Base-by-base conservation (phyloP, 2,888 invertebrate species). In the Formica aserva region DNA sequence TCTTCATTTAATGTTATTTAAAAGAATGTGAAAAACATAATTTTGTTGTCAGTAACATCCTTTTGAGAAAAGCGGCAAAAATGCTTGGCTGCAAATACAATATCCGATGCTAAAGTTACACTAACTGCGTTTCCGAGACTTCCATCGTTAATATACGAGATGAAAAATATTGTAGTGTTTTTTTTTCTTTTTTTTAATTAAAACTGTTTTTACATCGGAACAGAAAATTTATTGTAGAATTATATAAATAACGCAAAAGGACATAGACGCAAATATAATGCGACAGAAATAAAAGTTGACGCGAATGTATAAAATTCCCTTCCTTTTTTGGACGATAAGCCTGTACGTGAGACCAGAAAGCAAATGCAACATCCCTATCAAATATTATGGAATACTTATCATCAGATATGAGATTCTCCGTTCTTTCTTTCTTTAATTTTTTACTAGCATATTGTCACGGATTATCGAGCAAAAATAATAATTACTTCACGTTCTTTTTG, bases 401-500 rank as follows among this genome's bases (percentile, higher is more conserved):
- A 77, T 87, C 85, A 86, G 82, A 88, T 86, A 86, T 82, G 80
- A 86, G 80, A 85, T 82, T 82, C 71, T 71, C 76, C 52, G 60
- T 62, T 57, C n/a, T 66, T 41, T 41, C 75, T 74, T 63, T 77
- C 83, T 84, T 62, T 72, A 62, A 18, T 71, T 82, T 62, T 41
- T 65, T 22, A 38, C 63, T 87, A 86, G 86, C 87, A 63, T 69
- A 69, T 82, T 35, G 85, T 91, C 85, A 91, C 90, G 89, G 91
- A 72, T 88, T 82, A 88, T 22, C 89, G 90, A 91, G 88, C 91
- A 6, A 88, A 91, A 92, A 92, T 91, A 92, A 92, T 92, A 92
- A 93, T 93, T 91, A 92, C 78, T 85, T 85, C 71, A 62, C 82
- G 87, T 88, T 90, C 83, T 85, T 86, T 85, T 86, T 83, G 85